Percentiles rank a stretch among this genome's conserved stretches.
Evolutionary conservation across 2,888 invertebrate genomes (phyloP).

Genomic region (Euphydryas editha): DNA sequence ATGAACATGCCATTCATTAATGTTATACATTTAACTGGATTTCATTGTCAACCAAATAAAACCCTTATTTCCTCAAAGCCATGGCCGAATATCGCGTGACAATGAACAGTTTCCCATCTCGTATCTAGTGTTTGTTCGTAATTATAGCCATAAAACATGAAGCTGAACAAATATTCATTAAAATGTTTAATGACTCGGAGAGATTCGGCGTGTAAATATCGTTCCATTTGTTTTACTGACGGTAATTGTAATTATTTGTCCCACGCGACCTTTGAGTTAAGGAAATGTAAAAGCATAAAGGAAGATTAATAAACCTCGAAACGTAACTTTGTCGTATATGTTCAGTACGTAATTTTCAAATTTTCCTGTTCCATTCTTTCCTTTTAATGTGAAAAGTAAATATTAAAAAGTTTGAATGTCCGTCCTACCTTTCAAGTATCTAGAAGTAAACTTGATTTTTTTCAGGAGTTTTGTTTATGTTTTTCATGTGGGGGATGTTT

Average conservation of each 20-base stretch:
- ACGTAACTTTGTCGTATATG: too few relatives aligned
- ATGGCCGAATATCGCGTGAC: slow-evolving; percentile 20
- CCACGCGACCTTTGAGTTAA: background rate
- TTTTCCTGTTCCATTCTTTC: too few relatives aligned
- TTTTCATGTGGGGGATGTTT: too few relatives aligned
- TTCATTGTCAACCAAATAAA: slow-evolving; percentile 3
- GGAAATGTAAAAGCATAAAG: too few relatives aligned
- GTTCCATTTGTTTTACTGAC: slow-evolving; percentile 6
- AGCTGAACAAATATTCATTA: slow-evolving; percentile 28
- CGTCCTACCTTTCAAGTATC: too few relatives aligned
- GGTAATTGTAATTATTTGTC: background rate
- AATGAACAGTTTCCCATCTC: slow-evolving; percentile 6
- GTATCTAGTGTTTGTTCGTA: slow-evolving; percentile 27
- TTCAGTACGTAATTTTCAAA: too few relatives aligned
- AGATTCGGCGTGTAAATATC: slow-evolving; percentile 21
- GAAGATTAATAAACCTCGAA: too few relatives aligned
- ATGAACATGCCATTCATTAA: slow-evolving; percentile 14
- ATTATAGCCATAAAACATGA: slow-evolving; percentile 30
- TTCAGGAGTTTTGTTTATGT: too few relatives aligned
- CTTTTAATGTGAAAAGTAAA: too few relatives aligned
- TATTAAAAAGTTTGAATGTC: too few relatives aligned
- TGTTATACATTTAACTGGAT: slow-evolving; percentile 13
- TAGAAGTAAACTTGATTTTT: too few relatives aligned
- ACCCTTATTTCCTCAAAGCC: slow-evolving; percentile 1
- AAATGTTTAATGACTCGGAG: slow-evolving; percentile 23